Conservation (phyloP, 2,888 invertebrate genomes). For the Liodrosophila aerea region DNA sequence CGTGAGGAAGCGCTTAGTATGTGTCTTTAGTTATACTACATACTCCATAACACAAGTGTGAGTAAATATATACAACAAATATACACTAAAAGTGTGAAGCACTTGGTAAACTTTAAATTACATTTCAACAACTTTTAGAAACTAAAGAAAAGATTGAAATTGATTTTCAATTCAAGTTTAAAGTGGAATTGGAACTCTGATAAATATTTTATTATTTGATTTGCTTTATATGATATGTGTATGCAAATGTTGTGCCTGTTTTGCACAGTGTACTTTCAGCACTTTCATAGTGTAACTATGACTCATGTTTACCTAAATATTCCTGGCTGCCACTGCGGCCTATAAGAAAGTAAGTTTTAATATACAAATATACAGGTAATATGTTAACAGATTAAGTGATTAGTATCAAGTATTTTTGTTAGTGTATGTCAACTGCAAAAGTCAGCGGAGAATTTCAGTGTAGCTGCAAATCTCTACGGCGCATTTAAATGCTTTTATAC, state of each 20-base stretch:
- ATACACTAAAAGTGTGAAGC: too few species aligned
- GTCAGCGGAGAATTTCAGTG: conserved; percentile 30
- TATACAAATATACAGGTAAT: conserved; percentile 35
- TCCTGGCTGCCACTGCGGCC: conserved; percentile 68
- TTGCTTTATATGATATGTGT: conserved; percentile 11
- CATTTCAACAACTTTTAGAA: too few species aligned
- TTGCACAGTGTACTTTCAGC: not conserved
- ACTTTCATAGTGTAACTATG: too few species aligned
- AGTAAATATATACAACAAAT: conserved; percentile 6
- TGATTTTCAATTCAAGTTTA: too few species aligned
- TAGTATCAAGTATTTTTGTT: conserved; percentile 25
- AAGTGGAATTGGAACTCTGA: too few species aligned
- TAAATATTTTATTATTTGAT: too few species aligned
- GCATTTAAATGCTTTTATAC: not conserved
- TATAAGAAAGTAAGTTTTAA: conserved; percentile 75
- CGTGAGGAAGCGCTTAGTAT: conserved; percentile 9
- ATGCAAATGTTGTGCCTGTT: conserved; percentile 10
- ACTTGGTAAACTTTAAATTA: too few species aligned
- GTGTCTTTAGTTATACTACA: conserved; percentile 11
- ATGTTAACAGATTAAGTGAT: not conserved
- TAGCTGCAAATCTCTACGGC: conserved; percentile 16
- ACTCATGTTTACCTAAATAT: conserved; percentile 70
- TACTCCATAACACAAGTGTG: conserved; percentile 1
- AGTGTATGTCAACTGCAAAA: conserved; percentile 24
- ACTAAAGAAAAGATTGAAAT: too few species aligned